These are phyloP conservation scores for Enteromius fasciolatus DNA, from an alignment of 2,797 vertebrate species.

Conservation along the genomic window DNA sequence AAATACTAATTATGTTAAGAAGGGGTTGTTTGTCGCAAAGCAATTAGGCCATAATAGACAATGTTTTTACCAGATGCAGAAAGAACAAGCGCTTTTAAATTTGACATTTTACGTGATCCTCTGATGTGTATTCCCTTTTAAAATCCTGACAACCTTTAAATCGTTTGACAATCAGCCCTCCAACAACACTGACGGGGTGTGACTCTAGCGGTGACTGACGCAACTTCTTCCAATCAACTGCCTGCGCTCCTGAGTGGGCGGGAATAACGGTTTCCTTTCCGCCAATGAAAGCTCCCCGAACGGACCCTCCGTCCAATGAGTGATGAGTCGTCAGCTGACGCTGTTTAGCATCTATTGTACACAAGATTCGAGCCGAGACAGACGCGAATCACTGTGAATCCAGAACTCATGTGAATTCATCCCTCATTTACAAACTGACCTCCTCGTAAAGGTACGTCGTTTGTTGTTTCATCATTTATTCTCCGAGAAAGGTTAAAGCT, in stretches of 20 bases:
- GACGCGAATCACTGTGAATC: constrained; percentile 51
- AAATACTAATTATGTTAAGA: background rate
- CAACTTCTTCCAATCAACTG: constrained; percentile 49
- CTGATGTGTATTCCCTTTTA: background rate
- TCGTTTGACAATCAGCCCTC: constrained; percentile 22
- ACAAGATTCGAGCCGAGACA: constrained; percentile 49
- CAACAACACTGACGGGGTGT: constrained; percentile 30
- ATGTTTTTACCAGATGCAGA: background rate
- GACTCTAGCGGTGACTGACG: constrained; percentile 49
- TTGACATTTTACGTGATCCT: background rate
- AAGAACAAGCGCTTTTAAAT: constrained; percentile 2
- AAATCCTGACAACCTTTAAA: background rate
- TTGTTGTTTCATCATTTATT: background rate
- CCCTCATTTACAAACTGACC: background rate
- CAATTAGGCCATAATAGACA: too few species aligned
- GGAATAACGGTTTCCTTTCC: constrained; percentile 24
- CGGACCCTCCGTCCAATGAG: constrained; percentile 67
- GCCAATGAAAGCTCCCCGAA: constrained; percentile 64
- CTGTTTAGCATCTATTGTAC: constrained; percentile 44
- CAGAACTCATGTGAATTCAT: constrained; percentile 33
- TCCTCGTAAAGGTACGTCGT: constrained; percentile 42
- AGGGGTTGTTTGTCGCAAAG: background rate
- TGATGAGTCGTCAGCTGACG: constrained; percentile 33
- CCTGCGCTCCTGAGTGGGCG: constrained; percentile 43
- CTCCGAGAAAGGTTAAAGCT: background rate